Percentiles rank a stretch among this genome's conserved stretches.
Conservation (phyloP, 64 coral and sea anemone species). For the Dendrophyllia cribrosa region DNA sequence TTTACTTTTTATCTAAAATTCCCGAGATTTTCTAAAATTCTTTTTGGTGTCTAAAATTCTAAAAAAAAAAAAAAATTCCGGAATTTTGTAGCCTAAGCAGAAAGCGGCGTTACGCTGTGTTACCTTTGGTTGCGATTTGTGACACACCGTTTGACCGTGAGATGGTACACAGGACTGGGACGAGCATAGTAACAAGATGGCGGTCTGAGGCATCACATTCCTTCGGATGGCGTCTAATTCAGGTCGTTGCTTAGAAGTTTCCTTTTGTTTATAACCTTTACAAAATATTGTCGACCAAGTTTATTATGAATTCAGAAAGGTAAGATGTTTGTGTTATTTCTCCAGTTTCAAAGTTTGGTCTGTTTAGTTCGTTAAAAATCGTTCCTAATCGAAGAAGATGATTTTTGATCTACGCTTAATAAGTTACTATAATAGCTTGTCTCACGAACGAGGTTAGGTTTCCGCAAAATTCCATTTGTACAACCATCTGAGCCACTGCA, state of each 20-base stretch:
- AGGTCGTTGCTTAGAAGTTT: constrained; percentile 16
- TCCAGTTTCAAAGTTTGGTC: not conserved
- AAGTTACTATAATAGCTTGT: too few relatives aligned
- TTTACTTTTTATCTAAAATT: too few relatives aligned
- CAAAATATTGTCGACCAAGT: not conserved
- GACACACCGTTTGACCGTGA: not conserved
- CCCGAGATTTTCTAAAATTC: too few relatives aligned
- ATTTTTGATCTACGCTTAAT: too few relatives aligned
- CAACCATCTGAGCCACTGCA: too few relatives aligned
- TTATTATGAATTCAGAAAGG: not conserved
- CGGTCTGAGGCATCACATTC: not conserved
- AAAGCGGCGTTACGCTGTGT: too few relatives aligned
- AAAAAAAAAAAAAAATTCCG: too few relatives aligned
- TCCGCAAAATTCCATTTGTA: too few relatives aligned
- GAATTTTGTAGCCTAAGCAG: too few relatives aligned
- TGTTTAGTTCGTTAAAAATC: not conserved
- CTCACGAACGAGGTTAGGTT: too few relatives aligned
- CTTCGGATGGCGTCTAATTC: not conserved
- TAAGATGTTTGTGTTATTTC: not conserved
- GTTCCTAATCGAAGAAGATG: not conserved
- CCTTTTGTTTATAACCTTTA: not conserved
- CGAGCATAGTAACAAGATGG: constrained; percentile 50
- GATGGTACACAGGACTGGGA: not conserved
- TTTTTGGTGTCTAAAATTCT: too few relatives aligned
- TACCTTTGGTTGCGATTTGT: too few relatives aligned